A percentile compares a stretch with the other conserved stretches of the same genome.
Conservation (phyloP, 92 coral and sea anemone genomes). For the Porites cylindrica region DNA sequence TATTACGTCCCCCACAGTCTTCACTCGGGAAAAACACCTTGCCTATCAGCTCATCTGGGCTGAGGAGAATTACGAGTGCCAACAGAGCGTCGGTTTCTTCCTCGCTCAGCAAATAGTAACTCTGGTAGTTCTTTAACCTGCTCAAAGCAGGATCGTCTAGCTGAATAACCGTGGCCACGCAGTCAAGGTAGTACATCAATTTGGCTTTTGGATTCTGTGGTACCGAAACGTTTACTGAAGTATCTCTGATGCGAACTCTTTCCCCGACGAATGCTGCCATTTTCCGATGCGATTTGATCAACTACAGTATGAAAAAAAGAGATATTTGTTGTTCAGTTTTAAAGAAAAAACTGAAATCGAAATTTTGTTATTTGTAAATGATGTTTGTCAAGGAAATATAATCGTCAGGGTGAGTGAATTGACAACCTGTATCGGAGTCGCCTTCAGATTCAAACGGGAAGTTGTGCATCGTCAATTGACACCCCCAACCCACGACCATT, state of each 20-base stretch:
- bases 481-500: too few relatives aligned
- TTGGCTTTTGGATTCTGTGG: neutral
- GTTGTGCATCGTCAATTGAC: too few relatives aligned
- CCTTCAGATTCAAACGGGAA: too few relatives aligned
- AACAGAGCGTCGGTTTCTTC: conserved; percentile 38
- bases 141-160: conserved; percentile 13
- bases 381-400: neutral
- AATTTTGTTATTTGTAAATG: too few relatives aligned
- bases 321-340: neutral
- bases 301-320: neutral
- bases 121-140: conserved; percentile 24
- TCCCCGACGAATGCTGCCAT: conserved; percentile 13
- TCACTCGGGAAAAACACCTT: conserved; percentile 44
- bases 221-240: neutral
- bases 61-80: conserved; percentile 22
- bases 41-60: conserved; percentile 48
- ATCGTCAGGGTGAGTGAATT: too few relatives aligned
- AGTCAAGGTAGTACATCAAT: conserved; percentile 4
- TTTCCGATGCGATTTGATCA: neutral
- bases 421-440: too few relatives aligned
- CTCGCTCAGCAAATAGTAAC: conserved; percentile 24
- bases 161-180: neutral
- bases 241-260: conserved; percentile 8
- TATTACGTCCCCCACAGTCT: conserved; percentile 27
- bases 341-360: too few relatives aligned